A percentile compares a stretch with the other conserved stretches of the same genome.
Evolutionary conservation across 2,113 vertebrate genomes (phyloP).

Genomic region (Potamarius usumacintae): DNA sequence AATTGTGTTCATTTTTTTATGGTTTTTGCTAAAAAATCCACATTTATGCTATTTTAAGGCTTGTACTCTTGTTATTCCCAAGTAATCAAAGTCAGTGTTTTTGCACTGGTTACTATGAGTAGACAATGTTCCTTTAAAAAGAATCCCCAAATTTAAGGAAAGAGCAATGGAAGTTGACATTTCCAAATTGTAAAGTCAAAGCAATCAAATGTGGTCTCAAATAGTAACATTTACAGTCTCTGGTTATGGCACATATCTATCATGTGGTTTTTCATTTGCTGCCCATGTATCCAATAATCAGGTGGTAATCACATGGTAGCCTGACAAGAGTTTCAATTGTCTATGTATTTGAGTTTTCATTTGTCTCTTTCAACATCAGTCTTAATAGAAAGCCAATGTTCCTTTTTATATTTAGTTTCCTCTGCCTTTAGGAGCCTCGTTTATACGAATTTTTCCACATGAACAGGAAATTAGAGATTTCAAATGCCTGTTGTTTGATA

Average conservation of each 20-base stretch:
- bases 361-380: constrained; percentile 18
- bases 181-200: constrained; percentile 47
- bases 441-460: neutral
- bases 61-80: neutral
- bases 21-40: neutral
- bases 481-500: constrained; percentile 31
- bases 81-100: neutral
- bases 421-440: neutral
- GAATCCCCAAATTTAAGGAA: constrained; percentile 37
- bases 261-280: constrained; percentile 37
- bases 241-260: constrained; percentile 31
- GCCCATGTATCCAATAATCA: constrained; percentile 46
- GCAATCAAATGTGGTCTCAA: constrained; percentile 53
- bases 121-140: constrained; percentile 23
- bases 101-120: constrained; percentile 9
- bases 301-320: constrained; percentile 51
- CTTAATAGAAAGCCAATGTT: constrained; percentile 1
- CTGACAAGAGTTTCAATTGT: neutral
- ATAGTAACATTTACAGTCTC: constrained; percentile 50
- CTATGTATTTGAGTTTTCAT: constrained; percentile 11
- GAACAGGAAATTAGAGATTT: constrained; percentile 21
- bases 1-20: neutral
- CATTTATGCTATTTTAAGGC: neutral
- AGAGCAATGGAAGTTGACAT: constrained; percentile 19
- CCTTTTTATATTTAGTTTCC: neutral